Evolutionary conservation across 2,113 vertebrate species (phyloP), one percentile per base, ranked within the genome.

Genomic region (Alexandromys fortis): DNA sequence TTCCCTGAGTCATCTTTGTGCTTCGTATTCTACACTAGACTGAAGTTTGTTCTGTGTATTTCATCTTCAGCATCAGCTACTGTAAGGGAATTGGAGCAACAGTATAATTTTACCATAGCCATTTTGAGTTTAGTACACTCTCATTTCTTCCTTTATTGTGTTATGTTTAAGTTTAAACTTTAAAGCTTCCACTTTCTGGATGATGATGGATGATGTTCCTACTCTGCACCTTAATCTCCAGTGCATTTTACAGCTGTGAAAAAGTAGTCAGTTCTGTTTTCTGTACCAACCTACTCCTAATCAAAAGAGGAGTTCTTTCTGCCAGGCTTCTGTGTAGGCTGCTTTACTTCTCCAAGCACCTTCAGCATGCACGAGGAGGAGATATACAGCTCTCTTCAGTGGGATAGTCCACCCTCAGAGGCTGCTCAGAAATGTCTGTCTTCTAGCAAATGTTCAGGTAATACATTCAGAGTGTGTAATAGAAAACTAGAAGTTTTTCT

Each of bases 121-220:
- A 33, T 77, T 82, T 38, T 68, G 42, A 87, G 4, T 78, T 86
- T 45, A 33, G 17, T 86, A 52, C 55, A 73, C 83, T 95, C 63
- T 95, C 96, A 77, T 90, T 95, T 97, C 96, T 96, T 89, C 58
- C 26, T 97, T 93, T 94, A 83, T 4, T 35, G 58, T 81, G 61
- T 73, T 89, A 14, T 58, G 63, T 30, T 94, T 91, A 86, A 76
- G 26, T 13, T 79, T 94, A 61, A 91, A 91, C 6, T 87, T 86
- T 22, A 89, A 87, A 95, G 96, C 89, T 97, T 98, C 95, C 81
- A 88, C 96, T 97, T 97, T 97, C 96, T 92, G 55, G 65, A 95
- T 97, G 95, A 98, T 91, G 16, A n/a, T 52, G 10, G 95, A 97
- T 91, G 16, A 38, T 52, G 7, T 42, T 61, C n/a, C 7, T 30